Percentiles rank a stretch among this genome's conserved stretches.
These are phyloP conservation scores for Cephonodes hylas DNA, from an alignment of 2,888 invertebrate species.

Conservation along the genomic window DNA sequence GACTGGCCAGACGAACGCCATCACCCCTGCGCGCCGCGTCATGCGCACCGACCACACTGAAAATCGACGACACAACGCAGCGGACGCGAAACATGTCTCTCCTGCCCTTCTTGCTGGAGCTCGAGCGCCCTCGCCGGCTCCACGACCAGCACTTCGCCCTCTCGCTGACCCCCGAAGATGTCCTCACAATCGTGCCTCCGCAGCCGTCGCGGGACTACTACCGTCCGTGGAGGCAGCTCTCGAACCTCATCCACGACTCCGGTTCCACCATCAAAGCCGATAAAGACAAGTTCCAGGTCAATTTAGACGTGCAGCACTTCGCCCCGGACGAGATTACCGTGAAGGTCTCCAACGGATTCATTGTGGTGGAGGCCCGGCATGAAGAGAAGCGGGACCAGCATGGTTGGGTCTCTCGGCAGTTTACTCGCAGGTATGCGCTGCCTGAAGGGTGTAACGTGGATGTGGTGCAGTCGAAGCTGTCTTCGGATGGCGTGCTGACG, in stretches of 20 bases:
- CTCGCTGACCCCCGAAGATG: slow-evolving; percentile 50
- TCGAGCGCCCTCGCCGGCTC: slow-evolving; percentile 42
- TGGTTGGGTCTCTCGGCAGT: slow-evolving; percentile 85
- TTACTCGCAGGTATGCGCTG: slow-evolving; percentile 84
- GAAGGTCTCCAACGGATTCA: slow-evolving; percentile 83
- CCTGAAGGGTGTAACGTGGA: slow-evolving; percentile 85
- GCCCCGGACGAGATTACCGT: slow-evolving; percentile 86
- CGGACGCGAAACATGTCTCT: slow-evolving; percentile 28
- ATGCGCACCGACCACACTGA: slow-evolving; percentile 25
- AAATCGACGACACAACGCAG: slow-evolving; percentile 18
- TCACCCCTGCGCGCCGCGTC: slow-evolving; percentile 19
- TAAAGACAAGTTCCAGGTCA: slow-evolving; percentile 83
- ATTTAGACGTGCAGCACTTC: slow-evolving; percentile 87
- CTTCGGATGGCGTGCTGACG: slow-evolving; percentile 85
- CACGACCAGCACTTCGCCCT: slow-evolving; percentile 56
- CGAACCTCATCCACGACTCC: slow-evolving; percentile 51
- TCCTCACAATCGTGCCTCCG: slow-evolving; percentile 35
- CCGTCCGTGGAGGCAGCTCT: slow-evolving; percentile 38
- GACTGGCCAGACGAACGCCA: slow-evolving; percentile 25
- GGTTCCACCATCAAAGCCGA: slow-evolving; percentile 71
- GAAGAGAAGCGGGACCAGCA: slow-evolving; percentile 85
- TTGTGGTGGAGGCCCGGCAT: slow-evolving; percentile 86
- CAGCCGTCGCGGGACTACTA: slow-evolving; percentile 31
- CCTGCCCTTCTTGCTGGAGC: slow-evolving; percentile 28
- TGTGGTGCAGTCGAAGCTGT: slow-evolving; percentile 83